A percentile compares a stretch with the other conserved stretches of the same genome.
phyloP scores from a whole-genome alignment of 2,888 invertebrate species.

The Polymixis flavicincta region DNA sequence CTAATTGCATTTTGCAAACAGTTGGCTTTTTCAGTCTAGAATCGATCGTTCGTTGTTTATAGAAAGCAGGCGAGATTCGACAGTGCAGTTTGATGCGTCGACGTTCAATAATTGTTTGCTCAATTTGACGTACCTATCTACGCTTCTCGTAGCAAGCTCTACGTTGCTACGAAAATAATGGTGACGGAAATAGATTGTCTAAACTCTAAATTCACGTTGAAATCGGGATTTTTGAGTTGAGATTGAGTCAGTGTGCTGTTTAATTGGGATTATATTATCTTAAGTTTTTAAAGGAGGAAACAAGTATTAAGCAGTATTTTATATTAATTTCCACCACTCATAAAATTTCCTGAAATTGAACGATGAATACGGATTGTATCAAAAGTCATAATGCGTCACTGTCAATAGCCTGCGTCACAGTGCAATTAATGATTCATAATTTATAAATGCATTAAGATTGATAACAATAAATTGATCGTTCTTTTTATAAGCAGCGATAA shows the following conservation, averaged over 20 bases:
- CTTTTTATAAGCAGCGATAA: constrained; percentile 3
- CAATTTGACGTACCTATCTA: constrained; percentile 16
- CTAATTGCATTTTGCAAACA: not conserved
- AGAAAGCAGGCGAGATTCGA: not conserved
- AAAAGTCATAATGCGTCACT: not conserved
- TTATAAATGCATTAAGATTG: not conserved
- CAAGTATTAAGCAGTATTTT: not conserved
- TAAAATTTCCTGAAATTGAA: not conserved
- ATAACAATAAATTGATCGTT: constrained; percentile 36
- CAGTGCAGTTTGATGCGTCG: constrained; percentile 15
- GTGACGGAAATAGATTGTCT: not conserved
- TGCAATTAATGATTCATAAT: constrained; percentile 16
- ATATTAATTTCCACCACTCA: not conserved
- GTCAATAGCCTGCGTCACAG: constrained; percentile 6
- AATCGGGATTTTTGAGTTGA: not conserved
- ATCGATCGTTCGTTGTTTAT: not conserved
- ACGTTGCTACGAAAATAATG: constrained; percentile 13
- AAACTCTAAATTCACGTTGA: constrained; percentile 8
- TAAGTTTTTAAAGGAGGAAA: not conserved
- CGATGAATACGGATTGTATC: not conserved
- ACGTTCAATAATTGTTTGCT: constrained; percentile 35
- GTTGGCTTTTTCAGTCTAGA: constrained; percentile 16
- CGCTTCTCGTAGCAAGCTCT: constrained; percentile 19
- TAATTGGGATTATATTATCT: not conserved
- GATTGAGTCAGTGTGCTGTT: not conserved